Conservation (phyloP, 2,888 invertebrate genomes). For the Zygaena filipendulae region DNA sequence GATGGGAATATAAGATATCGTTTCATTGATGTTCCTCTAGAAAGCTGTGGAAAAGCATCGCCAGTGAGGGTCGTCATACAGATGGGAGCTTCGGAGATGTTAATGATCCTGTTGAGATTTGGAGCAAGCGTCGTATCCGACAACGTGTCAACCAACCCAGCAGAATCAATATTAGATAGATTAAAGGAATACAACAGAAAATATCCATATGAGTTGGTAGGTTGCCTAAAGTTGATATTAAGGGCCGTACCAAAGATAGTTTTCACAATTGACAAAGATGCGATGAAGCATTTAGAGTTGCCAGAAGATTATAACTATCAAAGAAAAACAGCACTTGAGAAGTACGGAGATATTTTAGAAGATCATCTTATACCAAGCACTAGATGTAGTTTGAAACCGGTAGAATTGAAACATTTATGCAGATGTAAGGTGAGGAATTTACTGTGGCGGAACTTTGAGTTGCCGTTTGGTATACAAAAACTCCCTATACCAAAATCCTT, state of each 20-base stretch:
- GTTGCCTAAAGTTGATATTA: slow-evolving; percentile 75
- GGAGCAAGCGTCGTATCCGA: slow-evolving; percentile 73
- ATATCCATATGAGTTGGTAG: slow-evolving; percentile 76
- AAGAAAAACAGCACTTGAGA: slow-evolving; percentile 44
- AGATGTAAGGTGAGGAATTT: slow-evolving; percentile 75
- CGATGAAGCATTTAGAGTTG: slow-evolving; percentile 36
- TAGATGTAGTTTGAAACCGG: slow-evolving; percentile 71
- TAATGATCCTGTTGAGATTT: slow-evolving; percentile 78
- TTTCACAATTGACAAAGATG: slow-evolving; percentile 48
- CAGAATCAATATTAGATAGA: slow-evolving; percentile 73
- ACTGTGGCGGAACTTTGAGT: slow-evolving; percentile 75
- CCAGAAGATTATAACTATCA: slow-evolving; percentile 56
- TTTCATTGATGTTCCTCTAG: slow-evolving; percentile 84
- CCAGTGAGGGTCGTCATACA: slow-evolving; percentile 80
- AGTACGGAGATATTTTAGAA: slow-evolving; percentile 60
- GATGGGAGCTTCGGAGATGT: slow-evolving; percentile 78
- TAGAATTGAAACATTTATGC: slow-evolving; percentile 81
- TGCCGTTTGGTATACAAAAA: slow-evolving; percentile 79
- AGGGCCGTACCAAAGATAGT: slow-evolving; percentile 71
- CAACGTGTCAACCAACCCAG: slow-evolving; percentile 68
- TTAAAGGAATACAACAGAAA: slow-evolving; percentile 70
- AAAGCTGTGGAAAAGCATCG: slow-evolving; percentile 80
- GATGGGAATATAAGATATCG: slow-evolving; percentile 45
- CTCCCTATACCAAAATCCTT: slow-evolving; percentile 74
- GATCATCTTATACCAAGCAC: slow-evolving; percentile 70